Evolutionary conservation across 30 jellyfish, hydroid and myxozoan species (phyloP).

Genomic region (Morbakka virulenta): DNA sequence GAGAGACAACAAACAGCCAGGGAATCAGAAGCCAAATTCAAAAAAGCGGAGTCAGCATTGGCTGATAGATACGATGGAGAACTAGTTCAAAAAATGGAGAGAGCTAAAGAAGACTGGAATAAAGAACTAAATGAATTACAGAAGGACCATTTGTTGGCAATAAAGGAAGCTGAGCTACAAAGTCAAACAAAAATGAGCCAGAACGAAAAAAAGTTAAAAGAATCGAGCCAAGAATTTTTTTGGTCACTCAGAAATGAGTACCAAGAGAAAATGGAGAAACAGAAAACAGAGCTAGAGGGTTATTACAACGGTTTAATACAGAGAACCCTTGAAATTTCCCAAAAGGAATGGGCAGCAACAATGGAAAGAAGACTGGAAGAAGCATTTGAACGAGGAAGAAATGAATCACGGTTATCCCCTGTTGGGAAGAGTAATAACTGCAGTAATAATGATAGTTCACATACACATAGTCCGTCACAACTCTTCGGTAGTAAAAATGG

Average conservation of each 20-base stretch:
- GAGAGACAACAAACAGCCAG: too few relatives aligned
- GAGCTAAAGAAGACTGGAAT: conserved; percentile 39
- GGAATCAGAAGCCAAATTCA: too few relatives aligned
- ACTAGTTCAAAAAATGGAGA: conserved; percentile 8
- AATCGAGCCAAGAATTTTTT: conserved; percentile 27
- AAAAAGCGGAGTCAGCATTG: not conserved
- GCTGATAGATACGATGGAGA: not conserved
- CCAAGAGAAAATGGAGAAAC: conserved; percentile 39
- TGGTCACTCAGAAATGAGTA: conserved; percentile 24
- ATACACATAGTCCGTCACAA: too few relatives aligned
- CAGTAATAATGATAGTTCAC: too few relatives aligned
- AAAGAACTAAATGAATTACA: conserved; percentile 44
- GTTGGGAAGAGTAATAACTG: not conserved
- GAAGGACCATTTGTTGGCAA: conserved; percentile 43
- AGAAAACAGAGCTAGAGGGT: conserved; percentile 24
- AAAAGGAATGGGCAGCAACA: conserved; percentile 49
- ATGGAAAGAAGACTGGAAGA: not conserved
- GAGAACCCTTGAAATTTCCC: conserved; percentile 48
- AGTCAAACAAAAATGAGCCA: not conserved
- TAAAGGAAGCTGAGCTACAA: conserved; percentile 9
- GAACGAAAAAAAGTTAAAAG: conserved; percentile 18
- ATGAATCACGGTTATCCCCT: not conserved
- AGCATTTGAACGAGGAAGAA: not conserved
- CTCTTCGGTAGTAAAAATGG: too few relatives aligned
- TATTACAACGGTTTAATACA: conserved; percentile 33